Evolutionary conservation across 2,113 vertebrate genomes (phyloP).

Genomic region (Apodemus speciosus): DNA sequence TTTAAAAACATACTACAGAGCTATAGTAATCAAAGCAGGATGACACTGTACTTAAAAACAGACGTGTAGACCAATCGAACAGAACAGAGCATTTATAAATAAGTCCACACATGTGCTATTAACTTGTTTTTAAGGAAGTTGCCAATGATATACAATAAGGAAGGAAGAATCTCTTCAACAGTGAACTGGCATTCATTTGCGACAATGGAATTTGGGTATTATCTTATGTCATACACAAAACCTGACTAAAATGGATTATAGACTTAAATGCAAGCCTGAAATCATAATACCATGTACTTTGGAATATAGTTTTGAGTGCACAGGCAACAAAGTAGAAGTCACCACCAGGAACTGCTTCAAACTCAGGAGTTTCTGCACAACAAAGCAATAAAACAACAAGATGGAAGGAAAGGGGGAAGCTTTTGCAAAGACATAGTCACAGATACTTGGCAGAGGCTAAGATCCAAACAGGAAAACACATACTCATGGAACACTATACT

Average conservation of each 20-base stretch:
- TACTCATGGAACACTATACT: not conserved
- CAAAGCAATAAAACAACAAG: not conserved
- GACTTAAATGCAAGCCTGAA: not conserved
- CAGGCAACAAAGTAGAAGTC: not conserved
- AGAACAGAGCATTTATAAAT: not conserved
- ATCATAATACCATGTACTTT: too few species aligned
- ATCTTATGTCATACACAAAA: not conserved
- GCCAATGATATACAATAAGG: not conserved
- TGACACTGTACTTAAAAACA: not conserved
- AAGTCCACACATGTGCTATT: not conserved
- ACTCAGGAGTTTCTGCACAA: not conserved
- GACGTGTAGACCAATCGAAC: not conserved
- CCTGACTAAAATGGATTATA: not conserved
- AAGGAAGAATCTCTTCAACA: not conserved
- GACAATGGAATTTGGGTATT: not conserved
- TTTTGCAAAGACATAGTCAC: not conserved
- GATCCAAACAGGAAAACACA: not conserved
- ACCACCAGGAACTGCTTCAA: not conserved
- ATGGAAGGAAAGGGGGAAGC: not conserved
- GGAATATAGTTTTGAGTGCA: not conserved
- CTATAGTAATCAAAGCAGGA: not conserved
- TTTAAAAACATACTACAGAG: slow-evolving; percentile 3
- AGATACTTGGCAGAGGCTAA: not conserved
- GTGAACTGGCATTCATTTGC: not conserved
- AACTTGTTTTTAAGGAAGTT: not conserved